These are phyloP conservation scores for Chironomus tepperi DNA, from an alignment of 1,140 invertebrate genomes.

Conservation along the genomic window DNA sequence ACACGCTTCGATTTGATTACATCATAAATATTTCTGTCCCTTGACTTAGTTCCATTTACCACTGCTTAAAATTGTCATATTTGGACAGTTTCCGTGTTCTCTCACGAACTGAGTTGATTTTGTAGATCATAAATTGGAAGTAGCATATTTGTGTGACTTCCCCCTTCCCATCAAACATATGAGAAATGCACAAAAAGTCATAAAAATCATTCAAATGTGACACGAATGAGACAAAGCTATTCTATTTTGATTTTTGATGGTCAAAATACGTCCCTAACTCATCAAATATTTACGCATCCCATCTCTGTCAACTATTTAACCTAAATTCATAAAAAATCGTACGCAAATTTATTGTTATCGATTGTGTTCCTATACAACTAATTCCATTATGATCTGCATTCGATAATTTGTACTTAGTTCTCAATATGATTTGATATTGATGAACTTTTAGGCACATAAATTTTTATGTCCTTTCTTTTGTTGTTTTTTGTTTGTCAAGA, in stretches of 20 bases:
- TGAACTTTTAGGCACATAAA: neutral
- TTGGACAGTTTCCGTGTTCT: too few species aligned
- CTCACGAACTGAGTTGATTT: too few species aligned
- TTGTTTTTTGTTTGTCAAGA: neutral
- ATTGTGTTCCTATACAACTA: neutral
- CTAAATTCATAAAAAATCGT: constrained; percentile 23
- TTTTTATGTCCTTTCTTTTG: neutral
- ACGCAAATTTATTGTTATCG: too few species aligned
- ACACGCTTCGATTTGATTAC: constrained; percentile 22
- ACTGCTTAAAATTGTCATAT: too few species aligned
- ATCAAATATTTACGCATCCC: neutral
- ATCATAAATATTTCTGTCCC: constrained; percentile 14
- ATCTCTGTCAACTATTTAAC: constrained; percentile 1
- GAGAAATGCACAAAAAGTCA: neutral
- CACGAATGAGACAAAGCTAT: neutral
- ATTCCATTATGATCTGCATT: neutral
- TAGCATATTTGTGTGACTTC: neutral
- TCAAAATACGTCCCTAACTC: neutral
- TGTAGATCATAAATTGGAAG: too few species aligned
- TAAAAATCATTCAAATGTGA: constrained; percentile 17
- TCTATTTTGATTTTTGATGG: constrained; percentile 17
- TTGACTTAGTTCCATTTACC: neutral
- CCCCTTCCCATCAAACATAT: neutral
- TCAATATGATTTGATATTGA: constrained; percentile 15
- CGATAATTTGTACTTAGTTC: neutral